Evolutionary conservation across 53 echinoderm and acorn worm species (phyloP).

Genomic region (Arbacia lixula): DNA sequence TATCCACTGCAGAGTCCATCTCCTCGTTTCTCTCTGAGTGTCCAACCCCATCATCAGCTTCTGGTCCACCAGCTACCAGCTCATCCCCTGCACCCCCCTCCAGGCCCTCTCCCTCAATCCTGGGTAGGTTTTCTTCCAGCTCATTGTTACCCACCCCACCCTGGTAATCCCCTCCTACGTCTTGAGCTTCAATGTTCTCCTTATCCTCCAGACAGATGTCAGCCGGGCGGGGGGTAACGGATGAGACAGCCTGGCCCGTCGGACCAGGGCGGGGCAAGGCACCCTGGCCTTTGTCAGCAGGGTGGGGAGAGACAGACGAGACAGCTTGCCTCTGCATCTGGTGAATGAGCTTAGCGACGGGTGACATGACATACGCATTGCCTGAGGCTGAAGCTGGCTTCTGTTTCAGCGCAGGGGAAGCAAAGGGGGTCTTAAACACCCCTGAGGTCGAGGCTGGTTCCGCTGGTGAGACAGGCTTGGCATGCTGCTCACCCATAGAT

Average conservation of each 20-base stretch:
- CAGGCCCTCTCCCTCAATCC: neutral
- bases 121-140: too few species aligned
- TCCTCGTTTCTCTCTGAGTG: too few species aligned
- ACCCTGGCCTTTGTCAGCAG: neutral
- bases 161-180: too few species aligned
- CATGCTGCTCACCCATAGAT: neutral
- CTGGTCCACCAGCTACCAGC: neutral
- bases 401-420: neutral
- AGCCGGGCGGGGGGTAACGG: too few species aligned
- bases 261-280: too few species aligned
- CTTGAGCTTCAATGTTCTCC: too few species aligned
- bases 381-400: neutral
- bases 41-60: neutral
- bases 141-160: too few species aligned
- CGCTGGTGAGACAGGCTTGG: neutral
- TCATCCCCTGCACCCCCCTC: neutral
- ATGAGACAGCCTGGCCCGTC: too few species aligned
- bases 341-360: conserved; percentile 25
- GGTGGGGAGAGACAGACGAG: neutral
- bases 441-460: conserved; percentile 11
- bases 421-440: conserved; percentile 29
- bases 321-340: conserved; percentile 40
- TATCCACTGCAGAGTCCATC: too few species aligned
- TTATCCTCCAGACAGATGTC: too few species aligned
- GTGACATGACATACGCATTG: conserved; percentile 31